These are phyloP conservation scores for Elegia similella DNA, from an alignment of 2,888 invertebrate species.

Conservation along the genomic window DNA sequence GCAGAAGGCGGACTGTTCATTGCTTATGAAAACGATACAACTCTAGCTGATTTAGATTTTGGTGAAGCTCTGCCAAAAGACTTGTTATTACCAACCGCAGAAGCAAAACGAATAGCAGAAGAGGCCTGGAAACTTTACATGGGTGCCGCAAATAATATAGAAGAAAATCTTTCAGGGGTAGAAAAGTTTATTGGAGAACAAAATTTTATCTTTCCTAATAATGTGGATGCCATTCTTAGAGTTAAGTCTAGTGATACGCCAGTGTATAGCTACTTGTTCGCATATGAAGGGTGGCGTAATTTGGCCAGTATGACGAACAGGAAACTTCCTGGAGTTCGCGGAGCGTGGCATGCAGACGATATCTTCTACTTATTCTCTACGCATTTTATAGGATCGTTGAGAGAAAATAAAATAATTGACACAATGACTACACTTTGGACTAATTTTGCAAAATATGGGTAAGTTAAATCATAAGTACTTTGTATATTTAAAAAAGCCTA, in stretches of 20 bases:
- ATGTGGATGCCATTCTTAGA: conserved; percentile 32
- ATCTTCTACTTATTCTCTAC: conserved; percentile 3
- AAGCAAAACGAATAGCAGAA: conserved; percentile 18
- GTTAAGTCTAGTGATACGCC: conserved; percentile 23
- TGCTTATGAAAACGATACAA: conserved; percentile 50
- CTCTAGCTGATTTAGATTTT: conserved; percentile 42
- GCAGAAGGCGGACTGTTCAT: conserved; percentile 58
- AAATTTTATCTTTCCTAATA: conserved; percentile 29
- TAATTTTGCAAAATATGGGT: conserved; percentile 19
- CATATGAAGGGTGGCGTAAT: conserved; percentile 35
- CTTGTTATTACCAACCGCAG: conserved; percentile 42
- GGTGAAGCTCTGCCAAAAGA: conserved; percentile 58
- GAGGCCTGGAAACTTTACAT: conserved; percentile 48
- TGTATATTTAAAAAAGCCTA: neutral
- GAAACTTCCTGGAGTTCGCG: conserved; percentile 2
- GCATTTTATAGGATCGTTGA: neutral
- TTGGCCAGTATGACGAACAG: conserved; percentile 23
- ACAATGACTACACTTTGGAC: conserved; percentile 26
- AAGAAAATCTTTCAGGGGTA: conserved; percentile 38
- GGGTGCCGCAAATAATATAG: conserved; percentile 42
- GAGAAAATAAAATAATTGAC: conserved; percentile 21
- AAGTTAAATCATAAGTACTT: neutral
- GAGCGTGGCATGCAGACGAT: conserved; percentile 6
- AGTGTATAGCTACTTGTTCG: conserved; percentile 34
- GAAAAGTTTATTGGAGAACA: conserved; percentile 34